Conservation (phyloP, 2,797 vertebrate species). For the Dermochelys coriacea region DNA sequence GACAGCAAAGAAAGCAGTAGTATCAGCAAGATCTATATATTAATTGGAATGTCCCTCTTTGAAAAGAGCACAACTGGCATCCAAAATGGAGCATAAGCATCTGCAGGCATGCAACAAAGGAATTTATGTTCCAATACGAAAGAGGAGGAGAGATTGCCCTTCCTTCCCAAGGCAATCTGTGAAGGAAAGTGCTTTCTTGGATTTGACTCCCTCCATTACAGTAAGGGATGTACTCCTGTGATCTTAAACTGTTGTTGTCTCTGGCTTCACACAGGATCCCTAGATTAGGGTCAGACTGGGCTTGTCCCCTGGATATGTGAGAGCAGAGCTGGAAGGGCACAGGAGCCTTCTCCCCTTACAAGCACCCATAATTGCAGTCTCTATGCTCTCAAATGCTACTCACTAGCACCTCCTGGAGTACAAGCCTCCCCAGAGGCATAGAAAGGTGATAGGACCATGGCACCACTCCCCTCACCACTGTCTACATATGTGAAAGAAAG, state of each 20-base stretch:
- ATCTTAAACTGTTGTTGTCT: background rate
- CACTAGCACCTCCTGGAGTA: background rate
- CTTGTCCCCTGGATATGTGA: background rate
- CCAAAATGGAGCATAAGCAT: background rate
- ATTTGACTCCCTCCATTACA: background rate
- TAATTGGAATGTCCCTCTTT: background rate
- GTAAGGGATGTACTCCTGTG: background rate
- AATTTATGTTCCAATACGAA: background rate
- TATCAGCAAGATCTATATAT: background rate
- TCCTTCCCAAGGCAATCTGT: background rate
- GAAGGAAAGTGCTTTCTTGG: background rate
- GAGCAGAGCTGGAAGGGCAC: background rate
- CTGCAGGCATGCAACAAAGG: background rate
- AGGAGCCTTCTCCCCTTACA: background rate
- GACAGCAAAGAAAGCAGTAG: background rate
- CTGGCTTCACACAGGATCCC: background rate
- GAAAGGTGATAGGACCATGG: background rate
- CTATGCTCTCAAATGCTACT: background rate
- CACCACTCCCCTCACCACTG: background rate
- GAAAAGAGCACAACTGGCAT: background rate
- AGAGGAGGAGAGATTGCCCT: background rate
- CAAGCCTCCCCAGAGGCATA: background rate
- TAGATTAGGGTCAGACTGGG: background rate
- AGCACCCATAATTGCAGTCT: background rate
- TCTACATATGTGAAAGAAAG: background rate